phyloP scores from a whole-genome alignment of 64 coral and sea anemone species.

The Dendrophyllia cribrosa region DNA sequence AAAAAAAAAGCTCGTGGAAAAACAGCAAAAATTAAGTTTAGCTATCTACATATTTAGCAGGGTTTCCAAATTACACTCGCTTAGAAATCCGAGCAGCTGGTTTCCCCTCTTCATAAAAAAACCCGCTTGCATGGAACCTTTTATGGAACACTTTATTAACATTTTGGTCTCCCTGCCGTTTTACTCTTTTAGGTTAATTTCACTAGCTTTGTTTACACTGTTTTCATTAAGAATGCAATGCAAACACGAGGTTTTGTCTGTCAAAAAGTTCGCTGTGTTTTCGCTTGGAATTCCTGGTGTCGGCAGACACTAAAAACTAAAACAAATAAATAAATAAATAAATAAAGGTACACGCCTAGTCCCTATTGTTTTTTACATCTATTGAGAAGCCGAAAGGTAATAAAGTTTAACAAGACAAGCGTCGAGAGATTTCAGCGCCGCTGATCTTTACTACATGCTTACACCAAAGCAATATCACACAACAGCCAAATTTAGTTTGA shows the following conservation, averaged over 20 bases:
- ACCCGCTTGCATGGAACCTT: no score
- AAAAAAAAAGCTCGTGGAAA: background rate
- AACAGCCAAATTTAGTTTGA: background rate
- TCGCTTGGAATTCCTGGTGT: background rate
- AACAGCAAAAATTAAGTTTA: background rate
- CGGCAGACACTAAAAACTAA: background rate
- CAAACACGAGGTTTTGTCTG: no score
- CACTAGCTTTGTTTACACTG: no score
- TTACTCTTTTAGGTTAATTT: background rate
- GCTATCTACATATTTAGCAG: no score
- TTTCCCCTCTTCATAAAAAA: no score
- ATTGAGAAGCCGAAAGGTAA: background rate
- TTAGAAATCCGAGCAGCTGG: no score
- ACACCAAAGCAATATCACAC: background rate
- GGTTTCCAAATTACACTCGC: no score
- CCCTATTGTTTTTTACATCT: background rate
- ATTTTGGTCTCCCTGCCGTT: background rate
- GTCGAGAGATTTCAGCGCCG: background rate
- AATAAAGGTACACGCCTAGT: background rate
- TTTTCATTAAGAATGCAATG: no score
- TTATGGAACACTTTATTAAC: no score
- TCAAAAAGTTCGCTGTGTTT: no score
- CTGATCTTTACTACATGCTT: background rate
- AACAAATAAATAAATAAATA: background rate
- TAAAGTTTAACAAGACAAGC: background rate